These are phyloP conservation scores for Adelognathus sp. DNA, from an alignment of 2,888 invertebrate genomes.

Conservation along the genomic window DNA sequence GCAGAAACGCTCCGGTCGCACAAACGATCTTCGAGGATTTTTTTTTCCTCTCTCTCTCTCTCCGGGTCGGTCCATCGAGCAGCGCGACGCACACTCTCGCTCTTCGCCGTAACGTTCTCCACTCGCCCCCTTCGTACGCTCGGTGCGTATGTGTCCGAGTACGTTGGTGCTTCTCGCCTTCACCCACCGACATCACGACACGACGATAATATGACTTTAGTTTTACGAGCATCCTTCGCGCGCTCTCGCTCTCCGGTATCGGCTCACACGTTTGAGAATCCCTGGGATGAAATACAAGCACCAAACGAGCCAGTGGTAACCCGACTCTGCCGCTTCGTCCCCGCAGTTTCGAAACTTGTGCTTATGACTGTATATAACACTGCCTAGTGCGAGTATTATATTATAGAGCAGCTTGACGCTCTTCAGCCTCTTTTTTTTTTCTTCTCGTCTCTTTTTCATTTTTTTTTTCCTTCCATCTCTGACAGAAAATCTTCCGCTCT, in stretches of 20 bases:
- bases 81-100: constrained; percentile 11
- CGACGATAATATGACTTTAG: constrained; percentile 60
- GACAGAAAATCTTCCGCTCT: constrained; percentile 28
- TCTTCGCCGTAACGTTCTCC: constrained; percentile 26
- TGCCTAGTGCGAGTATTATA: constrained; percentile 7
- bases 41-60: too few species aligned
- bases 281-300: constrained; percentile 57
- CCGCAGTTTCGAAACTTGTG: constrained; percentile 18
- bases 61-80: constrained; percentile 50
- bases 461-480: not conserved
- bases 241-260: constrained; percentile 22
- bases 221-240: constrained; percentile 60
- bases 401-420: constrained; percentile 4
- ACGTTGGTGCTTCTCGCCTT: constrained; percentile 39
- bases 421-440: not conserved
- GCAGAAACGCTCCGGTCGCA: constrained; percentile 28
- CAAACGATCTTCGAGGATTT: constrained; percentile 53
- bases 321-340: constrained; percentile 36
- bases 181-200: constrained; percentile 46
- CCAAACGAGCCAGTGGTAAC: constrained; percentile 47
- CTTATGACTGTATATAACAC: not conserved
- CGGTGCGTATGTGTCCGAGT: constrained; percentile 1
- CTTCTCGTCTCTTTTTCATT: not conserved
- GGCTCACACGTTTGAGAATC: constrained; percentile 54
- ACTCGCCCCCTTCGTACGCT: not conserved